These are phyloP conservation scores for Maccullochella peelii DNA, from an alignment of 2,113 vertebrate species.

Conservation along the genomic window DNA sequence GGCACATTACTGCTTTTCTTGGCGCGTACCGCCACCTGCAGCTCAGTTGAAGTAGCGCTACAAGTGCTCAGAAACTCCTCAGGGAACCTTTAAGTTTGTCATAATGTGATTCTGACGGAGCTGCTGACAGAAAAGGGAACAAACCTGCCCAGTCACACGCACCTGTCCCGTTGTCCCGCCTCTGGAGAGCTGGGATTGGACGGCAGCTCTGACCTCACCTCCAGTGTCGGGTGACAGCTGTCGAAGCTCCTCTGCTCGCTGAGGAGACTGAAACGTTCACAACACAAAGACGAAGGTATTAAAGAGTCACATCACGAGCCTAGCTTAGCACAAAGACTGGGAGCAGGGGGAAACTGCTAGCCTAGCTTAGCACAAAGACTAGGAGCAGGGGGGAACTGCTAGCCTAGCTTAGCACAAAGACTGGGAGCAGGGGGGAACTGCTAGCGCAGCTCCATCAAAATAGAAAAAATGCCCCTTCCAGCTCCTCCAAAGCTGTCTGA, in stretches of 20 bases:
- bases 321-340: neutral
- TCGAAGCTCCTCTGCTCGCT: constrained; percentile 90
- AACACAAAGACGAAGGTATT: neutral
- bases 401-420: too few species aligned
- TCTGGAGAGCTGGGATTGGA: constrained; percentile 97
- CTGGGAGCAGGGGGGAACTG: too few species aligned
- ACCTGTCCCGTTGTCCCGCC: constrained; percentile 90
- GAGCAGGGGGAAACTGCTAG: neutral
- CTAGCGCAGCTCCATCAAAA: too few species aligned
- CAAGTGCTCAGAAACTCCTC: too few species aligned
- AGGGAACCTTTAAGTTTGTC: too few species aligned
- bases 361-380: neutral
- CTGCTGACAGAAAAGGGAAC: neutral
- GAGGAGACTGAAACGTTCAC: constrained; percentile 77
- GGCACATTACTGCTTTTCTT: neutral
- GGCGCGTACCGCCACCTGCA: too few species aligned
- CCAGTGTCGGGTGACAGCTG: constrained; percentile 87
- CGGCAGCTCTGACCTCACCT: constrained; percentile 90
- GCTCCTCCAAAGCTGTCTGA: neutral
- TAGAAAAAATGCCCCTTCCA: too few species aligned
- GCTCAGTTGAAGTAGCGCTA: too few species aligned
- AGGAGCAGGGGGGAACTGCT: too few species aligned
- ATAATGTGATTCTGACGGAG: too few species aligned
- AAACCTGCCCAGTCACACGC: neutral
- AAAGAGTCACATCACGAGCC: neutral